Evolutionary conservation across 2,888 invertebrate species (phyloP), one percentile per base, ranked within the genome.

Genomic region (Athripsodes cinereus): DNA sequence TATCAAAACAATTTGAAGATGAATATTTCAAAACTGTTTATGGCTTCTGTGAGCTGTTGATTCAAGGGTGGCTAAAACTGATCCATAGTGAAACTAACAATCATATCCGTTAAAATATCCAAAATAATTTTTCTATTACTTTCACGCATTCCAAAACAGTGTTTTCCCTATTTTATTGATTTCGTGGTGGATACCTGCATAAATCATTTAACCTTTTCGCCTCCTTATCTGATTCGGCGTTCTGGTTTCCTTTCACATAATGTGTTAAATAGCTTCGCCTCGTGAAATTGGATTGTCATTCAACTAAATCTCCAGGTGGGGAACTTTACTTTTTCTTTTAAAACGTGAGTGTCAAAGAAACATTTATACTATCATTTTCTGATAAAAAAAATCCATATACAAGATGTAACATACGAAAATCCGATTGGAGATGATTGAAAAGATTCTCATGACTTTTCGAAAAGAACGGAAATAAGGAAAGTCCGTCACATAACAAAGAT

Each of bases 271-370:
- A 21, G 48, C 48, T 48, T 48, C 48, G 21, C 48, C 16, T 48
- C 20, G 21, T 48, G 48, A 48, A 48, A 48, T 48, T 48, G 48
- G 48, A 48, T 48, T 48, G 48, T 21, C 48, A 48, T 48, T 48
- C 48, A 48, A 48, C 5, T 20, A 48, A 21, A 21, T 21, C 19
- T 21, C 19, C 20, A 20, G 48, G 48, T 48, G 6, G 13, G 48
- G 6, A 48, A 48, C 48, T 19, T 48, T 48, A 3, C 48, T 48
- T 48, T 48, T 48, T 40, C 40, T 40, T 40, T 40, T 8, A 20
- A 48, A 20, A 48, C 19, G 21, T 21, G 21, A 6, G 19, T 48
- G 18, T 48, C 19, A 20, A 6, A 20, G 48, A 20, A 48, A 40
- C 16, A 40, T 40, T 13, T 13, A 13, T 16, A 13, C 13, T 40